phyloP scores from a whole-genome alignment of 2,888 invertebrate genomes.

The Rotaria sp. region DNA sequence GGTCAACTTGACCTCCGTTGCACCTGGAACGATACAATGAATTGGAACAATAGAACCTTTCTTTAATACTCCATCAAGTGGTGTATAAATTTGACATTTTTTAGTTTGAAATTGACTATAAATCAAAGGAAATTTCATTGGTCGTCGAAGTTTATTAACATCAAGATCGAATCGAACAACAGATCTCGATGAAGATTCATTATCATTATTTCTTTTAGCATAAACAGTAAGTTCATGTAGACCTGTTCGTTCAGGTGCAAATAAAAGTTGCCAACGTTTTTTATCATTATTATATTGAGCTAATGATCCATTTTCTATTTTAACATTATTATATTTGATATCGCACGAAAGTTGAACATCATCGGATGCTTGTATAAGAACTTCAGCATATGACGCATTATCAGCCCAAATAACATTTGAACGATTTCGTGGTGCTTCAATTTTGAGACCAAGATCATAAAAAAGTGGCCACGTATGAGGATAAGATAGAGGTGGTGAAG shows the following conservation, averaged over 20 bases:
- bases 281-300: not conserved
- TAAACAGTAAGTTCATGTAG: conserved; percentile 11
- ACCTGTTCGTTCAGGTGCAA: not conserved
- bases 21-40: not conserved
- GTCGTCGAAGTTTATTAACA: not conserved
- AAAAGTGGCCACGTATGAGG: not conserved
- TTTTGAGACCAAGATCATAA: not conserved
- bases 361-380: not conserved
- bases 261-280: conserved; percentile 25
- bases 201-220: not conserved
- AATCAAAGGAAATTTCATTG: not conserved
- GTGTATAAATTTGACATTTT: not conserved
- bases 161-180: not conserved
- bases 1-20: not conserved
- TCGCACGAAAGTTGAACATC: not conserved
- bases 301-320: no score
- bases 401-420: not conserved
- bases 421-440: not conserved
- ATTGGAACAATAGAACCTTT: not conserved
- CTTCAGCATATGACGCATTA: not conserved
- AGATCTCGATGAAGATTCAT: no score
- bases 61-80: not conserved
- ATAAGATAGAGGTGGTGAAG: not conserved
- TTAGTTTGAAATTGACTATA: not conserved
- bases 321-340: not conserved